phyloP scores from a whole-genome alignment of 2,113 vertebrate genomes.

The Ardeotis arabs region DNA sequence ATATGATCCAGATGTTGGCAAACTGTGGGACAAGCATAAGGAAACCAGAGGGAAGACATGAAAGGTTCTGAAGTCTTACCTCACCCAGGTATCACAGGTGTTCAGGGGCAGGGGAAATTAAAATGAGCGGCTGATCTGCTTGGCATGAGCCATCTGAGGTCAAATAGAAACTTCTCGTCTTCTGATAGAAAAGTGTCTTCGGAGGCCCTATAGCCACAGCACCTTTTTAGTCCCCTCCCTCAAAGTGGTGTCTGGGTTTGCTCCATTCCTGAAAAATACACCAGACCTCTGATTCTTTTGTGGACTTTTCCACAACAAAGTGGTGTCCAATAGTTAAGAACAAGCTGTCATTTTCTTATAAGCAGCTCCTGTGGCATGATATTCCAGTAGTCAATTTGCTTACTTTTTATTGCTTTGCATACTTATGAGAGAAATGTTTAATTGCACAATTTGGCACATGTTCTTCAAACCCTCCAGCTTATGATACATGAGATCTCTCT shows the following conservation, averaged over 20 bases:
- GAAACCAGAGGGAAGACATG: background rate
- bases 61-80: background rate
- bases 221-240: background rate
- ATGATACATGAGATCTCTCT: background rate
- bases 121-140: background rate
- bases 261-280: background rate
- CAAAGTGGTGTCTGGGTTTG: background rate
- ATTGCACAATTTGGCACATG: background rate
- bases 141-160: background rate
- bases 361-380: background rate
- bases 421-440: conserved; percentile 19
- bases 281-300: background rate
- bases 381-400: background rate
- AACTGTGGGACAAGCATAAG: background rate
- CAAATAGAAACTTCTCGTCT: background rate
- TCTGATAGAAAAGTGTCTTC: background rate
- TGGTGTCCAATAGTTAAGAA: background rate
- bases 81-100: background rate
- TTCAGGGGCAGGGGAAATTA: background rate
- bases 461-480: background rate
- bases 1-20: background rate
- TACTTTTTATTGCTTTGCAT: conserved; percentile 1
- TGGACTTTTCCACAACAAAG: background rate
- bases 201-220: background rate
- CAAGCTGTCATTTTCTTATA: background rate